Conservation (phyloP, 2,797 vertebrate genomes). For the Labroides dimidiatus region DNA sequence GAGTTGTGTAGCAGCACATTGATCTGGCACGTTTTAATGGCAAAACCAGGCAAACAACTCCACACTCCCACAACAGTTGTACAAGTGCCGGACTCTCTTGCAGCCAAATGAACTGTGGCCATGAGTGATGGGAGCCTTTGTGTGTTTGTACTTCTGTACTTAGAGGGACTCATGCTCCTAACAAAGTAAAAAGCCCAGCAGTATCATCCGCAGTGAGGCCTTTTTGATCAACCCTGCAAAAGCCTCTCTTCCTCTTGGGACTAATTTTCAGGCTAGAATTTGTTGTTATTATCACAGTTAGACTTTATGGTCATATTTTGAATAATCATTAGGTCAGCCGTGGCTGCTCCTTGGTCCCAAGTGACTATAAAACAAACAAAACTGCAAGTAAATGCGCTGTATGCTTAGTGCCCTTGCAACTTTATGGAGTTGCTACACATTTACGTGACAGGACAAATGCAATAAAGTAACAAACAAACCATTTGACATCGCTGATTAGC, state of each 20-base stretch:
- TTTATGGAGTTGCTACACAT: conserved; percentile 1
- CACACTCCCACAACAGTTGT: conserved; percentile 41
- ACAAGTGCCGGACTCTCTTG: conserved; percentile 45
- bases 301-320: conserved; percentile 14
- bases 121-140: conserved; percentile 23
- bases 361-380: conserved; percentile 22
- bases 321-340: conserved; percentile 23
- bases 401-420: conserved; percentile 1
- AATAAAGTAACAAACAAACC: conserved; percentile 14
- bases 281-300: conserved; percentile 17
- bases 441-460: conserved; percentile 9
- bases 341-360: background rate
- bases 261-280: conserved; percentile 9
- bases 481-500: conserved; percentile 39
- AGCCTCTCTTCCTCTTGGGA: background rate
- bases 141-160: conserved; percentile 20
- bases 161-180: background rate
- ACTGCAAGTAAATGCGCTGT: background rate
- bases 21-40: conserved; percentile 70
- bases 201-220: conserved; percentile 14
- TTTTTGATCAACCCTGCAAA: conserved; percentile 13
- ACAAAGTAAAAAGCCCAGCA: background rate
- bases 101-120: conserved; percentile 48
- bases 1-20: conserved; percentile 52
- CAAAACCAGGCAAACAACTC: conserved; percentile 42